Evolutionary conservation across 2,113 vertebrate genomes (phyloP), one percentile per base, ranked within the genome.

Genomic region (Oxyruncus cristatus): DNA sequence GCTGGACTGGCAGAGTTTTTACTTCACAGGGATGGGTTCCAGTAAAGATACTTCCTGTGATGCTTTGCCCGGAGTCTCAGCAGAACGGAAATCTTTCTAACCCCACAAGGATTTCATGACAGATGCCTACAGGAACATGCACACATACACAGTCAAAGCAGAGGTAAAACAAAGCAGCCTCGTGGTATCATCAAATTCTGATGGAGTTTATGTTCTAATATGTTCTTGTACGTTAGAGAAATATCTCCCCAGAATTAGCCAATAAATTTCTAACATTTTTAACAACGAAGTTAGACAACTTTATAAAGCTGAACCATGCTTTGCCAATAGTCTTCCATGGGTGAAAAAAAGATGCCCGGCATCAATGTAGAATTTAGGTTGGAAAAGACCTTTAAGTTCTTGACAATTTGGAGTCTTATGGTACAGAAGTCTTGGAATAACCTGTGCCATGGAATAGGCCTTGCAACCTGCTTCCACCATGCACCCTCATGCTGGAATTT

Each of bases 61-160:
- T 84, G 91, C 79, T 81, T 88, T 53, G 73, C 79, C 93, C 88
- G 42, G 44, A 86, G 88, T 93, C 80, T 72, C 76, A 56, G 86
- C 56, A 75, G 61, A 94, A 86, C 58, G 26, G 72, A 95, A 93
- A 92, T 59, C 85, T 93, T 96, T 86, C 49, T 52, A 95, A 86
- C 52, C 83, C 70, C 75, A 30, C 41, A 63, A 84, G 61, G 73
- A 37, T 81, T 89, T 89, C 92, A 81, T 91, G 86, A 95, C 67
- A 88, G 63, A 84, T 66, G 53, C 74, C 87, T 89, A 68, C 63
- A 92, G 89, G 76, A 94, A 86, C 77, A 61, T 11, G 73, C 79
- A 86, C 39, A 33, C 18, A 9, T 33, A 50, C n/a, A 33, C 1
- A 47, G 71, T 14, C 47, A 56, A 86, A 78, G 42, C 15, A 93